These are phyloP conservation scores for Oxygymnocypris stewartii DNA, from an alignment of 2,113 vertebrate species.

Conservation along the genomic window DNA sequence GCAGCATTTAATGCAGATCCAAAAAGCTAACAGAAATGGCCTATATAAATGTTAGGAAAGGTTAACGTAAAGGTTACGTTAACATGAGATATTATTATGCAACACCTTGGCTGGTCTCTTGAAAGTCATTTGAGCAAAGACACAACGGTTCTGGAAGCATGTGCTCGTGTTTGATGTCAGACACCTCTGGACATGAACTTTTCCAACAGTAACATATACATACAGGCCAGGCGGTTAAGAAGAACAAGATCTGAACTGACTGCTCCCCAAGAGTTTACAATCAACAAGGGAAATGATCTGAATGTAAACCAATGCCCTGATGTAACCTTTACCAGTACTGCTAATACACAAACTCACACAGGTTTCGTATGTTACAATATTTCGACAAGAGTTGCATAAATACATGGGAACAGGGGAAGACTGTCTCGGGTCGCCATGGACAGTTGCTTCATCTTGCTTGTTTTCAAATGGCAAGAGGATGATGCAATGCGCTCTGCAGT, in stretches of 20 bases:
- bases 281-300: slow-evolving; percentile 3
- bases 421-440: neutral
- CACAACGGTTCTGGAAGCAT: slow-evolving; percentile 65
- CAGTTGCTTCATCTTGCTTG: slow-evolving; percentile 33
- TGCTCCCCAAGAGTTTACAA: slow-evolving; percentile 7
- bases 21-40: neutral
- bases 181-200: slow-evolving; percentile 60
- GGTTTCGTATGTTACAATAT: slow-evolving; percentile 17
- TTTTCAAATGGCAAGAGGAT: slow-evolving; percentile 30
- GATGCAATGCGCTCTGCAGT: slow-evolving; percentile 23
- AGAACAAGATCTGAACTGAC: slow-evolving; percentile 28
- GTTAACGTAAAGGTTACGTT: slow-evolving; percentile 17
- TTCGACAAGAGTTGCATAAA: slow-evolving; percentile 26
- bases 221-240: slow-evolving; percentile 19
- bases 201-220: slow-evolving; percentile 36
- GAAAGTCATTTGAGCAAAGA: neutral
- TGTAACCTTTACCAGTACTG: neutral
- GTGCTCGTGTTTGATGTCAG: slow-evolving; percentile 62
- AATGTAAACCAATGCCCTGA: neutral
- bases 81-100: too few species aligned
- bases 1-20: neutral
- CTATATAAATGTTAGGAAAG: slow-evolving; percentile 6
- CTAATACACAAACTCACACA: neutral
- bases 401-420: slow-evolving; percentile 29
- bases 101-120: neutral